Evolutionary conservation across 2,888 invertebrate species (phyloP).

Genomic region (Andrena chrysosceles): DNA sequence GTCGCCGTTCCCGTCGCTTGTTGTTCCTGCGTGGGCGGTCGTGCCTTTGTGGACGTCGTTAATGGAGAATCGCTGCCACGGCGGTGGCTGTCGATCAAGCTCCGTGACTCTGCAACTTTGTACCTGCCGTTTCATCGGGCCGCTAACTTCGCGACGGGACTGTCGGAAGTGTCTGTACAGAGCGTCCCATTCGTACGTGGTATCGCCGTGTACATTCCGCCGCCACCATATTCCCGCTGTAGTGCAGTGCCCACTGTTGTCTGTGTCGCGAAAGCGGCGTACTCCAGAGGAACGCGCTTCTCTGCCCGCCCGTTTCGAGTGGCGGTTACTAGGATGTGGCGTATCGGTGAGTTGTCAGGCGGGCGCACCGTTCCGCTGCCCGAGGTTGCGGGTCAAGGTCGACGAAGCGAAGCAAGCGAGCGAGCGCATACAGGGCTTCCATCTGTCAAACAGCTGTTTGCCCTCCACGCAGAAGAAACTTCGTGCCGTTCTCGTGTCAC

Average conservation of each 20-base stretch:
- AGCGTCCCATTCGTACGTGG: conserved; percentile 46
- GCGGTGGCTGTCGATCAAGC: conserved; percentile 69
- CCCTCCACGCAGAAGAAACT: conserved; percentile 71
- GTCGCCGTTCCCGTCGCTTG: conserved; percentile 19
- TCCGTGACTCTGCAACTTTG: conserved; percentile 80
- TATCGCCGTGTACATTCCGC: conserved; percentile 44
- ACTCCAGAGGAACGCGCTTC: conserved; percentile 48
- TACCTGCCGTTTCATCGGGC: conserved; percentile 58
- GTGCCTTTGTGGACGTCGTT: conserved; percentile 68
- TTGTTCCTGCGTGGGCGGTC: conserved; percentile 62
- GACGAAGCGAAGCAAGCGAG: conserved; percentile 64
- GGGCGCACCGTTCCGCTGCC: conserved; percentile 65
- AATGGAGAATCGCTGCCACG: conserved; percentile 77
- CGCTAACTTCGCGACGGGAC: conserved; percentile 41
- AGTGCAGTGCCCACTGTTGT: conserved; percentile 44
- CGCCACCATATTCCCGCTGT: conserved; percentile 38
- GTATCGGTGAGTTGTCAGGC: conserved; percentile 80
- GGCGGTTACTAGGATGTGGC: conserved; percentile 79
- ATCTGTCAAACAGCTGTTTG: conserved; percentile 84
- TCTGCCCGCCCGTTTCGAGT: conserved; percentile 51
- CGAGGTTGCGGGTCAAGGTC: conserved; percentile 84
- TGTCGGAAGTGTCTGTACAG: conserved; percentile 43
- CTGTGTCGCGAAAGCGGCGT: conserved; percentile 29
- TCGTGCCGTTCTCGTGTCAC: conserved; percentile 31
- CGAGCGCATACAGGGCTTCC: conserved; percentile 74